Percentiles rank a stretch among this genome's conserved stretches.
phyloP scores from a whole-genome alignment of 2,888 invertebrate species.

The Plagodis dolabraria region DNA sequence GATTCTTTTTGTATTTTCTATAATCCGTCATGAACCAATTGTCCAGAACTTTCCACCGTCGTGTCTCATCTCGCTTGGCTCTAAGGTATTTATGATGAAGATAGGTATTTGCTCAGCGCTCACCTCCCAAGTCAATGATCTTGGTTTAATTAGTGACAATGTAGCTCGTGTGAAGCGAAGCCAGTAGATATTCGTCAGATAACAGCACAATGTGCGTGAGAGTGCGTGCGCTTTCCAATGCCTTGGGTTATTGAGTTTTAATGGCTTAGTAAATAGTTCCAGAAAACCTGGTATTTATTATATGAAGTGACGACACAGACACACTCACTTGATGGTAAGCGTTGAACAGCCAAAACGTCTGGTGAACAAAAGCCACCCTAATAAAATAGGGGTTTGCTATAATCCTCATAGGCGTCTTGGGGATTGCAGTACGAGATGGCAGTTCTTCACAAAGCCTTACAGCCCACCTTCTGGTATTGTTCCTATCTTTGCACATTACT shows the following conservation, averaged over 20 bases:
- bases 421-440: too few species aligned
- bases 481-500: too few species aligned
- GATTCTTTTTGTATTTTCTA: constrained; percentile 21
- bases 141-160: constrained; percentile 40
- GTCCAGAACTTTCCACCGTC: not conserved
- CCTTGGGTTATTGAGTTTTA: constrained; percentile 27
- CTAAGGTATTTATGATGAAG: constrained; percentile 13
- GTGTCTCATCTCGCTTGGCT: constrained; percentile 4
- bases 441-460: too few species aligned
- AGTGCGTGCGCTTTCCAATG: constrained; percentile 38
- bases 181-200: constrained; percentile 27
- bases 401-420: too few species aligned
- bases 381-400: too few species aligned
- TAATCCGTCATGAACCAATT: constrained; percentile 19
- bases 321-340: too few species aligned
- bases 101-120: not conserved
- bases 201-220: constrained; percentile 32
- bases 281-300: not conserved
- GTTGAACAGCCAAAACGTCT: too few species aligned
- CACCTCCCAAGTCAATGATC: constrained; percentile 33
- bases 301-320: too few species aligned
- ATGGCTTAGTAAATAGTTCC: constrained; percentile 9
- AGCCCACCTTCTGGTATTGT: too few species aligned
- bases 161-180: constrained; percentile 37
- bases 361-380: too few species aligned